phyloP scores from a whole-genome alignment of 2,113 vertebrate genomes.

The Dunckerocampus dactyliophorus region DNA sequence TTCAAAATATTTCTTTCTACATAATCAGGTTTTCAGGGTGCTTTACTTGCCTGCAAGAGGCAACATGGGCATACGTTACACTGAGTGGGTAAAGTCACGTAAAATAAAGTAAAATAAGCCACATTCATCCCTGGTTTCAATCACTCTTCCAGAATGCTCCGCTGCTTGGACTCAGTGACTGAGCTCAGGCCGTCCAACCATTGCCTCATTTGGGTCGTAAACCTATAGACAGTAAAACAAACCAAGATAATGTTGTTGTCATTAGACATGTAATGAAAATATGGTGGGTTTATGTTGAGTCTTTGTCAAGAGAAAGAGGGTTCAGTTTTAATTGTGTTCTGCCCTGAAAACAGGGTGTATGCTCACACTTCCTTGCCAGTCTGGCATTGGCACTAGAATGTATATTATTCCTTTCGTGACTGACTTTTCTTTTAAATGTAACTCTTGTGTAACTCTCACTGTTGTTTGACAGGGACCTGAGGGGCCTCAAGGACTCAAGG shows the following conservation, averaged over 20 bases:
- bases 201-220: slow-evolving; percentile 31
- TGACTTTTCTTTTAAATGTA: background rate
- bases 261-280: slow-evolving; percentile 16
- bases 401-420: slow-evolving; percentile 68
- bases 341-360: slow-evolving; percentile 48
- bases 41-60: too few species aligned
- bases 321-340: slow-evolving; percentile 47
- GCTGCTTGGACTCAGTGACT: slow-evolving; percentile 15
- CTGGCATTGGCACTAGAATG: slow-evolving; percentile 55
- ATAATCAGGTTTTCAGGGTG: background rate
- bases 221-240: background rate
- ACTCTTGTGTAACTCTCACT: slow-evolving; percentile 8
- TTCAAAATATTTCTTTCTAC: background rate
- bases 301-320: slow-evolving; percentile 41
- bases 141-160: slow-evolving; percentile 23
- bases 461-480: slow-evolving; percentile 81
- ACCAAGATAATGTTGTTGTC: background rate
- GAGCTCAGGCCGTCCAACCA: slow-evolving; percentile 24
- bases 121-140: slow-evolving; percentile 28
- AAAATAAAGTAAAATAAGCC: slow-evolving; percentile 15
- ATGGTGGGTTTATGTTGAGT: slow-evolving; percentile 10
- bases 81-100: slow-evolving; percentile 9
- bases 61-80: slow-evolving; percentile 9
- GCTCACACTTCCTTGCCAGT: slow-evolving; percentile 43
- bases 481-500: slow-evolving; percentile 89